A percentile compares a stretch with the other conserved stretches of the same genome.
Conservation (phyloP, 2,888 invertebrate genomes). For the Sinohyriopsis cumingii region DNA sequence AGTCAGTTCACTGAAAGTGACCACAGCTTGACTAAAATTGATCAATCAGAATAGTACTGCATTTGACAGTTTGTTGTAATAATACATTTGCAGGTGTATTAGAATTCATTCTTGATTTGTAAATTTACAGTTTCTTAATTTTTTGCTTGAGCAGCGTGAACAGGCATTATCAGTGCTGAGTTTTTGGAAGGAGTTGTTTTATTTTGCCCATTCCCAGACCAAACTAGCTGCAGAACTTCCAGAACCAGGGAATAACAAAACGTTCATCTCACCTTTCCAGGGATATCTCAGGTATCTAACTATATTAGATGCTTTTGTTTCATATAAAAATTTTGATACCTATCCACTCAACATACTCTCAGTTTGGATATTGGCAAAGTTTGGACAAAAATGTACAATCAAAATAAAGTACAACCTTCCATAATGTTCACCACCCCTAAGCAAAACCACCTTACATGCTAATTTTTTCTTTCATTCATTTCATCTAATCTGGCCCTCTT, state of each 20-base stretch:
- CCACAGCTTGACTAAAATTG: too few relatives aligned
- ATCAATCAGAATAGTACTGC: too few relatives aligned
- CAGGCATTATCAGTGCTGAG: conserved; percentile 43
- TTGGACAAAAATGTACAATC: too few relatives aligned
- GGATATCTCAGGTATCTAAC: conserved; percentile 58
- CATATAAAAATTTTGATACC: too few relatives aligned
- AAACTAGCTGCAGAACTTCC: conserved; percentile 45
- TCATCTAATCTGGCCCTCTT: too few relatives aligned
- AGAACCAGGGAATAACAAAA: conserved; percentile 13
- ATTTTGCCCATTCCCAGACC: conserved; percentile 53
- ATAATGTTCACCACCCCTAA: background rate
- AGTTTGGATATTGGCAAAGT: too few relatives aligned
- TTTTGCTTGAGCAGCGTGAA: conserved; percentile 38
- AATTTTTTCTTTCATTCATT: too few relatives aligned
- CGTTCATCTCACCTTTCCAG: conserved; percentile 52
- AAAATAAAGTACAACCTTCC: too few relatives aligned
- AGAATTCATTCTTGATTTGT: too few relatives aligned
- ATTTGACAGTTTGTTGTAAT: too few relatives aligned
- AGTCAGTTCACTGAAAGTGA: too few relatives aligned
- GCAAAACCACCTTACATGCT: background rate
- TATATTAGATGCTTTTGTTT: background rate
- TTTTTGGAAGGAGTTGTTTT: conserved; percentile 52
- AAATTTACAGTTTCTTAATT: background rate
- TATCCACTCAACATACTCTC: background rate
- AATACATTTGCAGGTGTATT: too few relatives aligned